Evolutionary conservation across 2,113 vertebrate genomes (phyloP).

Genomic region (Strix aluco): DNA sequence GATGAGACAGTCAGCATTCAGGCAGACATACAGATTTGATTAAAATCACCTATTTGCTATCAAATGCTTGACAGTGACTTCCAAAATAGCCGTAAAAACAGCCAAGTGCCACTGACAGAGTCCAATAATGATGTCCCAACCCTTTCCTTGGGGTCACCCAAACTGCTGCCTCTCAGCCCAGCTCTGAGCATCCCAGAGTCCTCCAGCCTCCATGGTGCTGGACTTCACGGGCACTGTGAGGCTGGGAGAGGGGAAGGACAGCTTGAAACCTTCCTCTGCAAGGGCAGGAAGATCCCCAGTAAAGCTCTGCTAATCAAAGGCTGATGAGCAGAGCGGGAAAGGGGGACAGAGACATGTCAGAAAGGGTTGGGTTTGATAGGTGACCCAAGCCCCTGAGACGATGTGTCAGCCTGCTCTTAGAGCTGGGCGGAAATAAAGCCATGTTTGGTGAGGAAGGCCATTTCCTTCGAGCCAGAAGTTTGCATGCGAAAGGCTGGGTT

Average conservation of each 20-base stretch:
- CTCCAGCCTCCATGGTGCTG: fast-evolving
- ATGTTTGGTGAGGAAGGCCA: not conserved
- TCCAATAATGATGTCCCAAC: not conserved
- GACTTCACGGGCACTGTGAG: fast-evolving
- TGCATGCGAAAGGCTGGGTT: not conserved
- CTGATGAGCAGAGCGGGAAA: not conserved
- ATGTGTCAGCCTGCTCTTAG: not conserved
- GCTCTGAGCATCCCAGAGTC: not conserved
- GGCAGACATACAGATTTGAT: not conserved
- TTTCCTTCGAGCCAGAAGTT: not conserved
- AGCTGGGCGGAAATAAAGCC: not conserved
- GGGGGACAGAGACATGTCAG: fast-evolving
- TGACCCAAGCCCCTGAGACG: not conserved
- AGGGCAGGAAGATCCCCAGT: not conserved
- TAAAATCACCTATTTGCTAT: not conserved
- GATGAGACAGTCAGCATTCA: not conserved
- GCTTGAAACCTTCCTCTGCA: not conserved
- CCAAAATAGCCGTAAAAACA: not conserved
- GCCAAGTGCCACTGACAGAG: not conserved
- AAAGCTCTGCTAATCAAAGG: not conserved
- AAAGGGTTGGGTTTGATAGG: not conserved
- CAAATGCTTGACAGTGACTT: not conserved
- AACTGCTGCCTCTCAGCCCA: not conserved
- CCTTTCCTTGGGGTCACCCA: not conserved
- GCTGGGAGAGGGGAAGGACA: not conserved